Evolutionary conservation across 1,140 invertebrate genomes (phyloP).

Genomic region (Stegodyphus dumicola): DNA sequence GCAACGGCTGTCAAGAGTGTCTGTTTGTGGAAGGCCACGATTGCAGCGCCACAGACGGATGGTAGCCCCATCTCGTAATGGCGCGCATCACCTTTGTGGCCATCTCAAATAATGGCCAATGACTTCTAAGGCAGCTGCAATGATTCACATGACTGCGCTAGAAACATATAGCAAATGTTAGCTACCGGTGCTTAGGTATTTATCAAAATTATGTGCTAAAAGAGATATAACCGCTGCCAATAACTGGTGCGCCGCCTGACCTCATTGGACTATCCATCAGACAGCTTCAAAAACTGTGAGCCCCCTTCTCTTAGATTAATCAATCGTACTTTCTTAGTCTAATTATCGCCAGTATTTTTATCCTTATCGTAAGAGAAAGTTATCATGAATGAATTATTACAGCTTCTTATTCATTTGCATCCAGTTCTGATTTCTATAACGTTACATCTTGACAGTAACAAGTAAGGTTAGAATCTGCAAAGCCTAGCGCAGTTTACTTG

Average conservation of each 20-base stretch:
- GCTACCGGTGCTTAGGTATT: conserved; percentile 23
- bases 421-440: no score
- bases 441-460: no score
- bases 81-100: conserved; percentile 36
- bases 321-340: no score
- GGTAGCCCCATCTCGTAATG: conserved; percentile 42
- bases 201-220: conserved; percentile 54
- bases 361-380: no score
- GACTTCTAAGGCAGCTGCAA: conserved; percentile 54
- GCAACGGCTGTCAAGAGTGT: conserved; percentile 35
- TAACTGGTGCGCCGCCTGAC: not conserved
- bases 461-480: no score
- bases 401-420: no score
- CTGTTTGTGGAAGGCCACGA: conserved; percentile 11
- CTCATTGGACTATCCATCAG: no score
- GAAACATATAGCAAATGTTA: conserved; percentile 41
- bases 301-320: no score
- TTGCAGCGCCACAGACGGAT: conserved; percentile 26
- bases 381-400: no score
- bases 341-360: no score
- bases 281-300: no score
- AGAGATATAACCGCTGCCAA: conserved; percentile 11
- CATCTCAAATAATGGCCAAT: conserved; percentile 56
- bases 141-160: conserved; percentile 45
- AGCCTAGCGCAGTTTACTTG: no score